Evolutionary conservation across 1,140 invertebrate genomes (phyloP).

Genomic region (Lordiphosa clarofinis): DNA sequence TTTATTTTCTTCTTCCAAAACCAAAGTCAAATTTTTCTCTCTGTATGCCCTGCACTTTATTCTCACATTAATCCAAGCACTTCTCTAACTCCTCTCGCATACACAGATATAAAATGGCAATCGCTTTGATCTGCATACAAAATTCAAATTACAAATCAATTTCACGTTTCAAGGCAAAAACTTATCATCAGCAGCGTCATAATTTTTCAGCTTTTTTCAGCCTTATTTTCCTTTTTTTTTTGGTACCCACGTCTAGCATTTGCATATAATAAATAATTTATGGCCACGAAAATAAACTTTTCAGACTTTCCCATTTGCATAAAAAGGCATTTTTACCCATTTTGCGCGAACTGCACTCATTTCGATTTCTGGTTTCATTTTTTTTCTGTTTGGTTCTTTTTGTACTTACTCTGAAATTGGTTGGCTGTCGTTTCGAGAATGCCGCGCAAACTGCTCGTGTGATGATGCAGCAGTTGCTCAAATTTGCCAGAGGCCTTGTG

Average conservation of each 20-base stretch:
- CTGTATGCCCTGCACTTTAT: too few species aligned
- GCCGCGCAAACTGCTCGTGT: conserved; percentile 74
- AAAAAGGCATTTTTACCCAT: conserved; percentile 36
- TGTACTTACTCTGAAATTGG: conserved; percentile 73
- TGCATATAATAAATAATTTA: conserved; percentile 78
- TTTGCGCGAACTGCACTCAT: conserved; percentile 11
- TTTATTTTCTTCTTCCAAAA: too few species aligned
- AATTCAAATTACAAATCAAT: conserved; percentile 76
- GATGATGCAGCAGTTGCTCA: conserved; percentile 70
- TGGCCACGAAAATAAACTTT: conserved; percentile 73
- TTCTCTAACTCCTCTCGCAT: neutral
- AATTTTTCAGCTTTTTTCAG: conserved; percentile 19
- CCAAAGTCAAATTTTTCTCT: too few species aligned
- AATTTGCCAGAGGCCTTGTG: conserved; percentile 68
- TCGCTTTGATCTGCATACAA: conserved; percentile 73
- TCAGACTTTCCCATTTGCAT: conserved; percentile 59
- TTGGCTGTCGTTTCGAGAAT: conserved; percentile 69
- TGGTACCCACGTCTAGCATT: conserved; percentile 45
- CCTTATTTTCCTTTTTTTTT: conserved; percentile 9
- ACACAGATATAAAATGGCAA: conserved; percentile 23
- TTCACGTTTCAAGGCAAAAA: conserved; percentile 54
- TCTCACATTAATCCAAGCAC: too few species aligned
- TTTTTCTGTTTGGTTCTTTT: neutral
- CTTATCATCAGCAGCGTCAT: conserved; percentile 26
- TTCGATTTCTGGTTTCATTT: neutral